Percentiles rank a stretch among this genome's conserved stretches.
phyloP scores from a whole-genome alignment of 2,888 invertebrate genomes.

The Lepeophtheirus nordmannii region DNA sequence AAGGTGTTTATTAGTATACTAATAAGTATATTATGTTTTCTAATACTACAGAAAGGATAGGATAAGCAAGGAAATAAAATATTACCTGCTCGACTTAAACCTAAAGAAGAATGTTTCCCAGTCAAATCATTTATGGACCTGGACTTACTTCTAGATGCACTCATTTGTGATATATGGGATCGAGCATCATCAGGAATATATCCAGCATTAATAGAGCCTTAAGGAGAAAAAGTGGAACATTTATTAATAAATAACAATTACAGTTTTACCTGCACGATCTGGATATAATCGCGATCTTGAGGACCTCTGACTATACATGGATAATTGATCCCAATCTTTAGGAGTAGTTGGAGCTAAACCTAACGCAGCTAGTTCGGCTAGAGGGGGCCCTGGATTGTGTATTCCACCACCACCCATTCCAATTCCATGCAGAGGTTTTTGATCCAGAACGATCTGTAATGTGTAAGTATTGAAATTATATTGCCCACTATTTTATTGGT shows the following conservation, averaged over 20 bases:
- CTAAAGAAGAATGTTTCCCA: constrained; percentile 11
- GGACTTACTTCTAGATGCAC: constrained; percentile 39
- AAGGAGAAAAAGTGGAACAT: background rate
- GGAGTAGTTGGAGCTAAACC: constrained; percentile 16
- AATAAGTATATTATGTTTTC: too few species aligned
- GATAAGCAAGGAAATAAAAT: background rate
- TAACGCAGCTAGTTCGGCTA: constrained; percentile 57
- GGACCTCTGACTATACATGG: constrained; percentile 60
- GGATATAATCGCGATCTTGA: constrained; percentile 38
- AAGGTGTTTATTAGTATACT: too few species aligned
- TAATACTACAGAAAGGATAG: too few species aligned
- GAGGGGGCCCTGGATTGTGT: constrained; percentile 29
- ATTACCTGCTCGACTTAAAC: constrained; percentile 20
- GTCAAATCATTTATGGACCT: constrained; percentile 29
- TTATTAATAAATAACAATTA: background rate
- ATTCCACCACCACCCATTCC: constrained; percentile 21
- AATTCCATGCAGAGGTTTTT: constrained; percentile 24
- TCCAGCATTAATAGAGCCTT: constrained; percentile 33
- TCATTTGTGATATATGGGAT: constrained; percentile 47
- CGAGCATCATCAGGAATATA: constrained; percentile 53
- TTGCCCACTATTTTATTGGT: background rate
- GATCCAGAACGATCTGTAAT: constrained; percentile 17
- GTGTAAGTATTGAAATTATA: background rate
- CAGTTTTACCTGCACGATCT: constrained; percentile 40
- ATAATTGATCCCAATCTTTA: constrained; percentile 68